phyloP scores from a whole-genome alignment of 2,113 vertebrate species.

The Datnioides undecimradiatus region DNA sequence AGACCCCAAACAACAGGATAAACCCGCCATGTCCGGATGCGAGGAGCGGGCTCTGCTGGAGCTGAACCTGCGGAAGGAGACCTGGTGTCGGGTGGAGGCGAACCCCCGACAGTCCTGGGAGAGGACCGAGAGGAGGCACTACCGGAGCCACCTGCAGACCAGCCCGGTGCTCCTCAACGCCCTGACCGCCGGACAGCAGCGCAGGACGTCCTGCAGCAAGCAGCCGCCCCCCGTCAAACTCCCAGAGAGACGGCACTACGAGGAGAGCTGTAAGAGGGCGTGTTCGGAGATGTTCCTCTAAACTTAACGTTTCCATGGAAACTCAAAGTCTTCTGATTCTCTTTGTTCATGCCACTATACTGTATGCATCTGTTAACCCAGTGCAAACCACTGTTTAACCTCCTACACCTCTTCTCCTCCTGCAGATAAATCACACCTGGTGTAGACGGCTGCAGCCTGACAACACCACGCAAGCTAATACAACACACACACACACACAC shows the following conservation, averaged over 20 bases:
- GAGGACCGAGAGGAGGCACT: constrained; percentile 83
- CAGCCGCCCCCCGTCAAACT: background rate
- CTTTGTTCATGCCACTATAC: too few species aligned
- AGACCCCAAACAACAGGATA: background rate
- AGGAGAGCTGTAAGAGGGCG: constrained; percentile 75
- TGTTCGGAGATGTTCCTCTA: background rate
- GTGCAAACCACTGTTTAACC: too few species aligned
- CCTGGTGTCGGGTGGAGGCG: constrained; percentile 84
- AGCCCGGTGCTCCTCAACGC: constrained; percentile 50
- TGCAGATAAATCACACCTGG: constrained; percentile 77
- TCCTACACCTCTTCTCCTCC: background rate
- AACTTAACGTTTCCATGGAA: too few species aligned
- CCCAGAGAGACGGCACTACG: constrained; percentile 80
- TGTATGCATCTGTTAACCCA: too few species aligned
- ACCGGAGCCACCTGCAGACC: constrained; percentile 68
- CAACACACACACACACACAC: background rate
- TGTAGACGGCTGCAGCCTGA: constrained; percentile 36
- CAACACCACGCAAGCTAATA: background rate
- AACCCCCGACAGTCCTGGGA: constrained; percentile 68
- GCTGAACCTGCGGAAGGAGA: constrained; percentile 81
- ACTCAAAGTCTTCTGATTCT: too few species aligned
- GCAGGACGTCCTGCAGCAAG: constrained; percentile 56
- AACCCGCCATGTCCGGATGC: constrained; percentile 42
- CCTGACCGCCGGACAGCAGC: constrained; percentile 18
- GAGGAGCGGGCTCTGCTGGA: constrained; percentile 68